These are phyloP conservation scores for Hybognathus amarus DNA, from an alignment of 2,797 vertebrate species.

Conservation along the genomic window DNA sequence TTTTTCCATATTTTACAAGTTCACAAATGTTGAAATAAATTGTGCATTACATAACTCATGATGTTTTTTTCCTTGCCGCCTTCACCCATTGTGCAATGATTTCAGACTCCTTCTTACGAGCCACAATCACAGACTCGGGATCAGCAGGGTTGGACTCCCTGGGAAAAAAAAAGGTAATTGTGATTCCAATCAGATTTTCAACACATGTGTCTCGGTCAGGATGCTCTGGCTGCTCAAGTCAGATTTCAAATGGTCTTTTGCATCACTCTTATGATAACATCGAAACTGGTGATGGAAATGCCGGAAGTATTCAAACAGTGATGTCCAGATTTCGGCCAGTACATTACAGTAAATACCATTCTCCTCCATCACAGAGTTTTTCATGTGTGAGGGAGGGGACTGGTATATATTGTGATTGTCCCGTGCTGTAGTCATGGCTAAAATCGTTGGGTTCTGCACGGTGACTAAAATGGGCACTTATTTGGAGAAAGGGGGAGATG, in stretches of 20 bases:
- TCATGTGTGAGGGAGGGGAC: too few species aligned
- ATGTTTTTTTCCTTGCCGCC: slow-evolving; percentile 59
- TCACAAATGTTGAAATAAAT: slow-evolving; percentile 39
- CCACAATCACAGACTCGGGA: slow-evolving; percentile 78
- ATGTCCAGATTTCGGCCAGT: not conserved
- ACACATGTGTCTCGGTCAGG: not conserved
- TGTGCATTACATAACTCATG: not conserved
- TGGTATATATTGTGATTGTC: not conserved
- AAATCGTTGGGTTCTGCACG: too few species aligned
- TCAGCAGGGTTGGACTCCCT: slow-evolving; percentile 83
- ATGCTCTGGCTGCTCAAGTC: not conserved
- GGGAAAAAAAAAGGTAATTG: slow-evolving; percentile 16
- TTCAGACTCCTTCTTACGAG: slow-evolving; percentile 77
- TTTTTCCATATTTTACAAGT: slow-evolving; percentile 34
- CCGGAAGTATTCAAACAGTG: not conserved
- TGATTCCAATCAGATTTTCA: not conserved
- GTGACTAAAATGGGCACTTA: too few species aligned
- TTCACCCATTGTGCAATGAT: slow-evolving; percentile 85
- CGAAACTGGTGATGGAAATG: too few species aligned
- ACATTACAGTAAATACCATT: not conserved
- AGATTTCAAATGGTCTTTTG: not conserved
- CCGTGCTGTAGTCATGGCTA: not conserved
- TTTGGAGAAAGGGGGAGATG: not conserved
- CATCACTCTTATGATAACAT: not conserved
- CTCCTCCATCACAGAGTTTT: too few species aligned